Conservation (phyloP, 1,140 invertebrate genomes). For the Phymastichus coffea region DNA sequence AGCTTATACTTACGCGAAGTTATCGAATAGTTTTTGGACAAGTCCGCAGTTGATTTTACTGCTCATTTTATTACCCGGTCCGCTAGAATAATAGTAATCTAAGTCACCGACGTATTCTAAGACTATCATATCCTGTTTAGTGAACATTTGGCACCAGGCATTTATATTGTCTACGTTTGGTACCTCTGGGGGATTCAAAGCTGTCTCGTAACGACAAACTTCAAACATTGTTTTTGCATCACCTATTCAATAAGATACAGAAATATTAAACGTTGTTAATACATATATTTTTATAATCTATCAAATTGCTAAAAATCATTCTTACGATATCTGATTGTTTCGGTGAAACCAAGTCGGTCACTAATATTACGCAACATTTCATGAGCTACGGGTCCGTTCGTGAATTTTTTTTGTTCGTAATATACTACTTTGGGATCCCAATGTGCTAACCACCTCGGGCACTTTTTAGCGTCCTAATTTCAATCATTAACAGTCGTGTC, state of each 20-base stretch:
- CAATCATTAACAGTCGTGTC: too few species aligned
- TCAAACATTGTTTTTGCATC: too few species aligned
- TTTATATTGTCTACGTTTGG: too few species aligned
- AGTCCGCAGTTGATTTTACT: slow-evolving; percentile 72
- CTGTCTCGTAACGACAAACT: slow-evolving; percentile 75
- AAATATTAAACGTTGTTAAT: slow-evolving; percentile 32
- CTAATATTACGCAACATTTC: slow-evolving; percentile 51
- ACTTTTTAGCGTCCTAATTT: too few species aligned
- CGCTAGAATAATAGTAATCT: slow-evolving; percentile 74
- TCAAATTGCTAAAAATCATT: not conserved
- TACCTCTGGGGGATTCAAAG: slow-evolving; percentile 62
- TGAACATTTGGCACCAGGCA: slow-evolving; percentile 77
- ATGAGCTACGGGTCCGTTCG: slow-evolving; percentile 44
- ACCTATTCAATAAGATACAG: too few species aligned
- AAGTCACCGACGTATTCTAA: slow-evolving; percentile 81
- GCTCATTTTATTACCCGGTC: slow-evolving; percentile 70
- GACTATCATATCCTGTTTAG: slow-evolving; percentile 67
- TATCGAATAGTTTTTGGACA: slow-evolving; percentile 72
- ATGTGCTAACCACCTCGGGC: too few species aligned
- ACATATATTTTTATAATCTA: not conserved
- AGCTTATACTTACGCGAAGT: slow-evolving; percentile 58
- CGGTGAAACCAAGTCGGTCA: slow-evolving; percentile 50
- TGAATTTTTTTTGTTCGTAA: slow-evolving; percentile 44
- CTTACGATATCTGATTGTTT: slow-evolving; percentile 34
- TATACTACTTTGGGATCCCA: too few species aligned